Conservation (phyloP, 2,113 vertebrate genomes). For the Galeopterus variegatus region DNA sequence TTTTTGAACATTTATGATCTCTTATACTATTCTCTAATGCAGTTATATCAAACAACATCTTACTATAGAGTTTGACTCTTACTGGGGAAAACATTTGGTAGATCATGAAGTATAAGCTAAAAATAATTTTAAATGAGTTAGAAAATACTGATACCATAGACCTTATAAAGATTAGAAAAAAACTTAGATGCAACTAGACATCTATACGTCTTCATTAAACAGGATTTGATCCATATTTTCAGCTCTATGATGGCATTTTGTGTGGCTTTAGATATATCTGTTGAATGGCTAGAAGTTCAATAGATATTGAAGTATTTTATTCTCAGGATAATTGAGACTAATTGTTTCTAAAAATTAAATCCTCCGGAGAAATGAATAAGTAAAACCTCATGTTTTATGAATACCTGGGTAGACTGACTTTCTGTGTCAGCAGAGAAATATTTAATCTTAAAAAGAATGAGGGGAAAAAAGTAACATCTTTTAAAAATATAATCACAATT, state of each 20-base stretch:
- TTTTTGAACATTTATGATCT: background rate
- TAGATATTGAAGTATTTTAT: conserved; percentile 37
- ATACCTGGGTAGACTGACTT: background rate
- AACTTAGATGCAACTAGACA: background rate
- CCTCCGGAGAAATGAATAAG: conserved; percentile 7
- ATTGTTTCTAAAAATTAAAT: conserved; percentile 46
- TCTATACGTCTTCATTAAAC: conserved; percentile 9
- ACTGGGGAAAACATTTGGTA: background rate
- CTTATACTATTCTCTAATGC: background rate
- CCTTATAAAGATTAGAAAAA: background rate
- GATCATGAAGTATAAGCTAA: conserved; percentile 25
- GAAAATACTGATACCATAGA: background rate
- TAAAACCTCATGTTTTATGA: conserved; percentile 24
- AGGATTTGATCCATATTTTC: background rate
- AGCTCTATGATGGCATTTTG: background rate
- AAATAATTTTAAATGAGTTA: conserved; percentile 8
- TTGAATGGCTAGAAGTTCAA: conserved; percentile 11
- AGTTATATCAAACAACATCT: background rate
- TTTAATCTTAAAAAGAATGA: conserved; percentile 38
- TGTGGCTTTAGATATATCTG: background rate
- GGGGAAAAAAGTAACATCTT: background rate
- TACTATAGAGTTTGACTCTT: background rate
- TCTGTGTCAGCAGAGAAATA: background rate
- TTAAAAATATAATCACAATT: background rate
- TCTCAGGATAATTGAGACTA: conserved; percentile 20